Evolutionary conservation across 2,113 vertebrate species (phyloP).

Genomic region (Lepisosteus oculatus): DNA sequence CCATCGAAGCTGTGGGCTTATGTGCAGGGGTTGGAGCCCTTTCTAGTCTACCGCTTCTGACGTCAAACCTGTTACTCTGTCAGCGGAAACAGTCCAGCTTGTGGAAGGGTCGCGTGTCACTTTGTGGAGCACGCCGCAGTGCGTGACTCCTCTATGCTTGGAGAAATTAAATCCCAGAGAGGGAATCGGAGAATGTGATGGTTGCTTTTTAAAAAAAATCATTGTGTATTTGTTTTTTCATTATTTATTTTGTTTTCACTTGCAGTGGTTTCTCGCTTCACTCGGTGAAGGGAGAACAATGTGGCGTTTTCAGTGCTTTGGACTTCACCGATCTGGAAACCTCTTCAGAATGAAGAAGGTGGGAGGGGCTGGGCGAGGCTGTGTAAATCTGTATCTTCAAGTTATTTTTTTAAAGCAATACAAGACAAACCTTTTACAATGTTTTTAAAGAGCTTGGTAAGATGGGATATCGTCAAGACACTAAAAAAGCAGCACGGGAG

Average conservation of each 20-base stretch:
- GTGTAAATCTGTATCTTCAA: constrained; percentile 54
- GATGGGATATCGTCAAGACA: constrained; percentile 60
- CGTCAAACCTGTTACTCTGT: too few species aligned
- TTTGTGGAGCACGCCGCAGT: too few species aligned
- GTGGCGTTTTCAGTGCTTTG: constrained; percentile 28
- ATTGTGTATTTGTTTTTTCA: constrained; percentile 18
- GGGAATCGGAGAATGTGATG: constrained; percentile 16
- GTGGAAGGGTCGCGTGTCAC: too few species aligned
- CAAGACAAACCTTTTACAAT: constrained; percentile 55
- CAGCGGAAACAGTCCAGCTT: too few species aligned
- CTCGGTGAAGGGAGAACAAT: constrained; percentile 25
- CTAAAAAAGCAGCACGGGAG: constrained; percentile 5
- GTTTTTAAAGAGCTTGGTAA: constrained; percentile 57
- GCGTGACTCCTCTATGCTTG: background rate
- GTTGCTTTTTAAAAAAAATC: constrained; percentile 21
- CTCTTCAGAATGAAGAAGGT: constrained; percentile 46
- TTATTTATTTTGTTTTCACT: too few species aligned
- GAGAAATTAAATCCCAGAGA: constrained; percentile 18
- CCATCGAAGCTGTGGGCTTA: too few species aligned
- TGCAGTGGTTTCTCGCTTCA: too few species aligned
- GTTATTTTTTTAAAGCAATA: constrained; percentile 70
- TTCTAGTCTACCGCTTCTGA: too few species aligned
- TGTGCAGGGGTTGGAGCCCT: too few species aligned
- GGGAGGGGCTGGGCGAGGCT: constrained; percentile 36
- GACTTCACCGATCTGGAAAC: constrained; percentile 39